A percentile compares a stretch with the other conserved stretches of the same genome.
phyloP scores from a whole-genome alignment of 2,888 invertebrate genomes.

The Macrostomum cliftonense region DNA sequence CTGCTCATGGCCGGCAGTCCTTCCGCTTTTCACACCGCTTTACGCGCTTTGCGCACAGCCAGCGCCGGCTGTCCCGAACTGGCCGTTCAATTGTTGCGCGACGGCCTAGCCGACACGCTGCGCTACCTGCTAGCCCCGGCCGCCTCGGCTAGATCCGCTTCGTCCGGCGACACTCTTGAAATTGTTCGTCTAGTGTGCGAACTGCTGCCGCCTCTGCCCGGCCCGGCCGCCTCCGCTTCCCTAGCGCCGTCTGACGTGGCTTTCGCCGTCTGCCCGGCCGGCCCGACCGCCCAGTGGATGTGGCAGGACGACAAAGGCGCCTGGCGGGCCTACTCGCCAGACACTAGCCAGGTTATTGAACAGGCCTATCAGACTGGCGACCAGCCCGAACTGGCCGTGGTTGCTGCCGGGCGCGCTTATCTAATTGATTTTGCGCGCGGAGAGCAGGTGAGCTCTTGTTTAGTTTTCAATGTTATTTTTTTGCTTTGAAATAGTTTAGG shows the following conservation, averaged over 20 bases:
- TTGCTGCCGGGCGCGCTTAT: constrained; percentile 74
- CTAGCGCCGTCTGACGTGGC: not conserved
- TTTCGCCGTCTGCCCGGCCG: not conserved
- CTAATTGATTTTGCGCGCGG: constrained; percentile 54
- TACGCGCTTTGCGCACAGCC: constrained; percentile 85
- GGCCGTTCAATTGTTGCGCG: constrained; percentile 70
- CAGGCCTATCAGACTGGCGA: constrained; percentile 77
- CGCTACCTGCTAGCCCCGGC: constrained; percentile 82
- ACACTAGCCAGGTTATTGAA: constrained; percentile 24
- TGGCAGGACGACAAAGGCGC: too few species aligned
- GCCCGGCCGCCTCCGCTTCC: not conserved
- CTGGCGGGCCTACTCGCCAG: too few species aligned
- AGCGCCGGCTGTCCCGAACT: constrained; percentile 82
- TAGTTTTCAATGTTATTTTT: too few species aligned
- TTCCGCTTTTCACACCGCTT: constrained; percentile 47
- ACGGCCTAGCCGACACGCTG: constrained; percentile 79
- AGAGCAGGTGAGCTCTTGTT: too few species aligned
- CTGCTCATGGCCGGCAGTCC: too few species aligned
- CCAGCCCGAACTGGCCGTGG: constrained; percentile 69
- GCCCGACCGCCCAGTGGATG: not conserved
- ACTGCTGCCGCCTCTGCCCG: not conserved
- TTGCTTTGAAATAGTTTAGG: too few species aligned
- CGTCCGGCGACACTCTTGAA: not conserved
- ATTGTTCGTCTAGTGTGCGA: not conserved
- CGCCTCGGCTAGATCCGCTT: not conserved